Conservation (phyloP, 2,888 invertebrate species). For the Rhamnusium bicolor region DNA sequence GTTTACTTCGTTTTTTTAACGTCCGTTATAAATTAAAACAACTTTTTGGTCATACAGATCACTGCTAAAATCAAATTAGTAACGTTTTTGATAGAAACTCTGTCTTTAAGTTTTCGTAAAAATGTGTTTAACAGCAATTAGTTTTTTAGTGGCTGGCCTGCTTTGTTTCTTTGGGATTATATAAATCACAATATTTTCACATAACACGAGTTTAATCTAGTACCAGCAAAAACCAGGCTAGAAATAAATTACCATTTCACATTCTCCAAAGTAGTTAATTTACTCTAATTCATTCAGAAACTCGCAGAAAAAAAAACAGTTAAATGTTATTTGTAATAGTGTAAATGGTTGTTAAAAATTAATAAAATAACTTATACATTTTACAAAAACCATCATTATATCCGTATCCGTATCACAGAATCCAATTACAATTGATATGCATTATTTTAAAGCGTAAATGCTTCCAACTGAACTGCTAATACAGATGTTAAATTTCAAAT, state of each 20-base stretch:
- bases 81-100: neutral
- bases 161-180: conserved; percentile 15
- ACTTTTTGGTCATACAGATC: too few relatives aligned
- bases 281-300: conserved; percentile 13
- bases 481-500: conserved; percentile 37
- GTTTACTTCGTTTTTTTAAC: too few relatives aligned
- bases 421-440: conserved; percentile 27
- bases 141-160: neutral
- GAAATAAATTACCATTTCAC: conserved; percentile 25
- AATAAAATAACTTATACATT: conserved; percentile 10
- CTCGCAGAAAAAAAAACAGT: conserved; percentile 7
- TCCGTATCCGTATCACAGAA: conserved; percentile 19
- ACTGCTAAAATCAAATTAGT: neutral
- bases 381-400: conserved; percentile 16
- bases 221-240: neutral
- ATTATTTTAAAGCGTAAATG: conserved; percentile 15
- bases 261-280: conserved; percentile 22
- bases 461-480: neutral
- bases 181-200: conserved; percentile 21
- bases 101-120: neutral
- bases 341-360: conserved; percentile 15
- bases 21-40: too few relatives aligned
- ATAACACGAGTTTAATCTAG: neutral
- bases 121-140: neutral
- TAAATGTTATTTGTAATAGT: conserved; percentile 9